Base-by-base conservation (phyloP, 2,888 invertebrate species). In the Sinhomidia bicolor region DNA sequence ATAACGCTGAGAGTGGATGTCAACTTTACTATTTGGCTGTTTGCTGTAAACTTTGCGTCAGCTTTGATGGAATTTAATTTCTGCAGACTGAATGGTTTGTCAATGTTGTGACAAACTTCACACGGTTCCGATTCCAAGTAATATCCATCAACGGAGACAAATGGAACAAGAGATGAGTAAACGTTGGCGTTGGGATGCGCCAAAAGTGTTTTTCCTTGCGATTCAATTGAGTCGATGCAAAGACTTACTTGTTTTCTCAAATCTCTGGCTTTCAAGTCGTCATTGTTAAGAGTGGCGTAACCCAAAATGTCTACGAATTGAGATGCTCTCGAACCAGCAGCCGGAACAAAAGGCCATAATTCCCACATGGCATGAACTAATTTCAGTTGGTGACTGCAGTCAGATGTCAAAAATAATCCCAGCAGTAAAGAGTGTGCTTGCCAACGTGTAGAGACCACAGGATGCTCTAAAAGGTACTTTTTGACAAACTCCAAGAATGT, bases 51-150 rank as follows among this genome's bases (percentile, higher is more conserved):
- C 94, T 99, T 98, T 0, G 98, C 98, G 94, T 99, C 99, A 89
- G 97, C 96, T 94, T 99, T 98, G 89, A 99, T 97, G 0, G 98
- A 96, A 0, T 98, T 97, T 84, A 99, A 94, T 93, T 99, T 99
- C 91, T 98, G 97, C 83, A 96, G 97, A 0, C 97, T 95, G 95
- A 98, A 96, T 0, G 98, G 96, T 20, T 98, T 97, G 94, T 99
- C 99, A 0, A 99, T 99, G 94, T 99, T 99, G 94, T 99, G 99
- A 94, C 99, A 99, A 0, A 99, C 99, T 85, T 99, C 95, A 93
- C 99, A 99, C 0, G 99, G 99, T 93, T 99, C 99, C 26, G 98
- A 98, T 94, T 99, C 99, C 90, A 99, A 94, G 93, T 98, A 99
- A 94, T 97, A 99, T 0, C 99, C 99, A 93, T 99, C 99, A 68